Evolutionary conservation across 2,797 vertebrate species (phyloP), one percentile per base, ranked within the genome.

Genomic region (Tauraco hartlaubi): DNA sequence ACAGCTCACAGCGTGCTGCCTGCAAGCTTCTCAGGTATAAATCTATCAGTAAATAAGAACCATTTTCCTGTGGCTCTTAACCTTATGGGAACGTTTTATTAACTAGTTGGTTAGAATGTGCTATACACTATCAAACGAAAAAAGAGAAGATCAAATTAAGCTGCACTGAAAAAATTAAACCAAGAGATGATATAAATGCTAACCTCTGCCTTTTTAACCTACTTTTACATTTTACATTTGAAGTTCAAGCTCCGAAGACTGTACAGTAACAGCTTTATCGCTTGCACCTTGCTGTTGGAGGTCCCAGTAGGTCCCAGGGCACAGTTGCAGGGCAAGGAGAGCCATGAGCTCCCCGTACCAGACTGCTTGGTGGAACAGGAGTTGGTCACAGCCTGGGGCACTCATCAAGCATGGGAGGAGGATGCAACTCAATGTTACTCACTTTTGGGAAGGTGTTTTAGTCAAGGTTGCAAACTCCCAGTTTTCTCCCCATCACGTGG

Each of bases 311-410:
- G 12, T 75, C 22, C 59, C 80, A 29, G 56, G 61, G 16, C n/a
- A 74, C 11, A 77, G 52, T 20, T 58, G n/a, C 31, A 46, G 0
- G 2, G 14, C 37, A 58, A 20, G 11, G 18, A 69, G 15, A 71
- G 20, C 35, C 67, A 48, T 0, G 2, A 49, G 44, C 28, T 81
- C n/a, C 33, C 33, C 0, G 0, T 26, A 15, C 6, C 0, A 0
- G 16, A 43, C 28, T 69, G 37, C 33, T 58, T 0, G 0, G 56
- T 35, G 23, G 28, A 73, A 73, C 25, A 26, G 59, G 31, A 73
- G 29, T 22, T 76, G 67, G 9, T 59, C 28, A 23, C 41, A 58
- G 14, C 26, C 20, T 29, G 28, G 8, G 19, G 33, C 23, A 15
- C 19, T 62, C 1, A 0, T 14, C 37, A 81, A 81, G 26, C 20